A percentile compares a stretch with the other conserved stretches of the same genome.
Evolutionary conservation across 2,113 vertebrate genomes (phyloP).

Genomic region (Tapirus terrestris): DNA sequence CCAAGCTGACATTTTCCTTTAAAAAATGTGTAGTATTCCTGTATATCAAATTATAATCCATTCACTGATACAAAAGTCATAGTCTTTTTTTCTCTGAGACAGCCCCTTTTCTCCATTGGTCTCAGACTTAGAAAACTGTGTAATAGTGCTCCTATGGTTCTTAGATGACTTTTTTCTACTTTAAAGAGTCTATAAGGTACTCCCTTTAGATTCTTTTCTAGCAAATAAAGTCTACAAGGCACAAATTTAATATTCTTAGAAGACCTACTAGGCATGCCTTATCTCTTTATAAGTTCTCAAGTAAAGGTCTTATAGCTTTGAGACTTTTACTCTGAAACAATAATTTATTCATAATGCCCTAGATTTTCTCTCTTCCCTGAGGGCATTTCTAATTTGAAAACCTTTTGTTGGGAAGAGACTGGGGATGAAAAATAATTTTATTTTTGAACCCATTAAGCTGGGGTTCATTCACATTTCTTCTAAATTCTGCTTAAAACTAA

Average conservation of each 20-base stretch:
- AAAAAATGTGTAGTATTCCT: constrained; percentile 19
- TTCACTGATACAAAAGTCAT: background rate
- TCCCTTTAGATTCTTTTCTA: background rate
- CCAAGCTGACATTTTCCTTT: background rate
- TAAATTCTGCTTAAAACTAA: constrained; percentile 35
- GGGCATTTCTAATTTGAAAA: constrained; percentile 18
- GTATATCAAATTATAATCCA: background rate
- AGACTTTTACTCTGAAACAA: constrained; percentile 33
- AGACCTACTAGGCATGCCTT: background rate
- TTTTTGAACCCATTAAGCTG: background rate
- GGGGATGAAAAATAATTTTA: constrained; percentile 40
- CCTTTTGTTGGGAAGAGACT: background rate
- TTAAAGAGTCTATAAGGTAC: background rate
- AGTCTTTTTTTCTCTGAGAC: background rate
- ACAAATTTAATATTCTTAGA: background rate
- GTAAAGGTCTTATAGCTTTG: background rate
- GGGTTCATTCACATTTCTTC: constrained; percentile 32
- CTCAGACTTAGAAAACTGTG: background rate
- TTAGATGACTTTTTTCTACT: background rate
- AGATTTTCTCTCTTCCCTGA: background rate
- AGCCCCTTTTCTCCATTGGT: background rate
- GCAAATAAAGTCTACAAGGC: background rate
- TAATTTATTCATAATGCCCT: background rate
- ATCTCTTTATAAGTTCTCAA: constrained; percentile 14
- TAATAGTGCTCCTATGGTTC: background rate